Evolutionary conservation across 2,113 vertebrate species (phyloP), one percentile per base, ranked within the genome.

Genomic region (Pangasianodon gigas): DNA sequence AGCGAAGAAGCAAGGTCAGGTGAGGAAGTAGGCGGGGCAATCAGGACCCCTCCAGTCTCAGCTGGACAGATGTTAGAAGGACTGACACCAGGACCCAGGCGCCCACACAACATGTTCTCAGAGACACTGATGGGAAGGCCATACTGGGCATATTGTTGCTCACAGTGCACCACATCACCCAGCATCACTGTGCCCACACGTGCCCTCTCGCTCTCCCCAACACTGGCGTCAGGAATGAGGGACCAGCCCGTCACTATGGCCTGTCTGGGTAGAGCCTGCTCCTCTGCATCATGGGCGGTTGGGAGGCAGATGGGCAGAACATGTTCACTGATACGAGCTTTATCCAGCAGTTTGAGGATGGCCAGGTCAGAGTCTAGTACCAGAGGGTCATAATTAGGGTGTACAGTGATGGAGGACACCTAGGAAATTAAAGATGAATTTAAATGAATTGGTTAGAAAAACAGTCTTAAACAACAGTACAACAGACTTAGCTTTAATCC

Each of bases 81-180:
- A 56, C 93, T 91, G 0, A 94, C 93, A 0, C 95, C 85, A 0
- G 95, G 95, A 71, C 97, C 96, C 88, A 95, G 96, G 91, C 93
- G 96, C 82, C 96, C 98, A 85, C 98, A 99, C 87, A 99, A 97
- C 98, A 99, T 99, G 92, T 97, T 98, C 92, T 99, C 98, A 0
- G 98, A 98, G 90, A 99, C 94, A 37, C 97, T 98, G 91, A 99
- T 96, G 0, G 97, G 96, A 91, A 98, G 94, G 0, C 97, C 98
- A 0, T 96, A 95, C 0, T 97, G 97, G 67, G 98, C 98, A 0
- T 98, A 99, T 94, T 98, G 97, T 84, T 97, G 97, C 94, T 99
- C 98, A 83, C 98, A 99, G 44, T 97, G 92, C 75, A 99, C 95
- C 0, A 98, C 95, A 91, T 99, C 98, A 29, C 97, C 97, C 29